Conservation (phyloP, 2,888 invertebrate genomes). For the Macrosoma leucophasiata region DNA sequence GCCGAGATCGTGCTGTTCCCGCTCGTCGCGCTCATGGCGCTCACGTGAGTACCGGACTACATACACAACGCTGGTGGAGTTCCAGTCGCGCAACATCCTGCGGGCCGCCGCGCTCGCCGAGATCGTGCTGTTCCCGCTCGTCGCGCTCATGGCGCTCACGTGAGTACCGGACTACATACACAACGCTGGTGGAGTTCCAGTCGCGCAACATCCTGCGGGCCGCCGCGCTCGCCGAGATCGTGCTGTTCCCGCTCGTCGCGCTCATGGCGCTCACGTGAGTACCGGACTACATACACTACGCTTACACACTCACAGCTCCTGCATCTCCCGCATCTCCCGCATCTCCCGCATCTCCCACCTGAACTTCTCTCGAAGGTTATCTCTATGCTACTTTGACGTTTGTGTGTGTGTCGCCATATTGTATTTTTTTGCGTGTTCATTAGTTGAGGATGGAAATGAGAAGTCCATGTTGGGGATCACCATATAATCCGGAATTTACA, state of each 20-base stretch:
- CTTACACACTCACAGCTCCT: too few relatives aligned
- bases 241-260: constrained; percentile 89
- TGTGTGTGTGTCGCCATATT: too few relatives aligned
- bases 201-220: constrained; percentile 92
- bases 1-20: constrained; percentile 96
- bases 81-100: constrained; percentile 92
- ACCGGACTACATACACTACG: too few relatives aligned
- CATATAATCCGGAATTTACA: too few relatives aligned
- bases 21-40: constrained; percentile 84
- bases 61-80: constrained; percentile 83
- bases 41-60: constrained; percentile 82
- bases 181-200: constrained; percentile 90
- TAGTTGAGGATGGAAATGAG: too few relatives aligned
- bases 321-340: too few relatives aligned
- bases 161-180: constrained; percentile 72
- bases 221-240: constrained; percentile 95
- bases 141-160: constrained; percentile 88
- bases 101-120: constrained; percentile 94
- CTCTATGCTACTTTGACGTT: too few relatives aligned
- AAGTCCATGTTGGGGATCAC: too few relatives aligned
- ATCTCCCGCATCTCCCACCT: too few relatives aligned
- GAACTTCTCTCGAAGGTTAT: too few relatives aligned
- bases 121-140: constrained; percentile 92
- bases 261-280: constrained; percentile 91
- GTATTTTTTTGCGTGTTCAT: too few relatives aligned